Evolutionary conservation across 2,888 invertebrate species (phyloP), one percentile per base, ranked within the genome.

Genomic region (Fissipunctia ypsillon): DNA sequence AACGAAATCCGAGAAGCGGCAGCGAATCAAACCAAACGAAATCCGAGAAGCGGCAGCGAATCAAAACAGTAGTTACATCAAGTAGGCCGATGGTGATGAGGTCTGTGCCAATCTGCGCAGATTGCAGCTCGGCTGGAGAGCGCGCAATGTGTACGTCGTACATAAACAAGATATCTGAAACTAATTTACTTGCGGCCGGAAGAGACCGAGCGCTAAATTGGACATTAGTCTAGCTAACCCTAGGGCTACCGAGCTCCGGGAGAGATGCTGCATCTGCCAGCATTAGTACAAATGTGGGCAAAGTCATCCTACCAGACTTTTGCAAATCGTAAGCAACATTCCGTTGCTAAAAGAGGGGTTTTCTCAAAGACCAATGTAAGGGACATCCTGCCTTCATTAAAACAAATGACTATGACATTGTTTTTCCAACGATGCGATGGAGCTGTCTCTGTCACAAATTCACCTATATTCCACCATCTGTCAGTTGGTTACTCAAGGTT

Each of bases 181-280:
- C 74, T 81, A 84, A 84, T 85, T 81, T 76, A 38, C 63, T 77
- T 64, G 71, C 71, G 77, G 69, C 59, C 66, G 73, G 70, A 73
- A 73, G 81, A 68, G 61, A 50, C 71, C 65, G 67, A 38, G 57
- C 59, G 66, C 72, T 64, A 75, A 76, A 82, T 82, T 83, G 80
- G 66, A 73, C 63, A 75, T 78, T 66, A 82, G 61, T 50, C 45
- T 16, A 45, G 69, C 72, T 43, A 3, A 19, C 28, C 3, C 43
- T 56, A 83, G 83, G 82, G 83, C 79, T 85, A 54, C 64, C 35
- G 14, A 54, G 19, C 59, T 22, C 4, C 16, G 16, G 4, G 1
- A 68, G 2, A 14, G 12, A n/a, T 75, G 25, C 28, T 12, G 28
- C 9, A 19, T n/a, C 3, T 59, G 7, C 6, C 12, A 19, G n/a